Conservation (phyloP, 2,797 vertebrate genomes). For the Paramormyrops hopkinsi region DNA sequence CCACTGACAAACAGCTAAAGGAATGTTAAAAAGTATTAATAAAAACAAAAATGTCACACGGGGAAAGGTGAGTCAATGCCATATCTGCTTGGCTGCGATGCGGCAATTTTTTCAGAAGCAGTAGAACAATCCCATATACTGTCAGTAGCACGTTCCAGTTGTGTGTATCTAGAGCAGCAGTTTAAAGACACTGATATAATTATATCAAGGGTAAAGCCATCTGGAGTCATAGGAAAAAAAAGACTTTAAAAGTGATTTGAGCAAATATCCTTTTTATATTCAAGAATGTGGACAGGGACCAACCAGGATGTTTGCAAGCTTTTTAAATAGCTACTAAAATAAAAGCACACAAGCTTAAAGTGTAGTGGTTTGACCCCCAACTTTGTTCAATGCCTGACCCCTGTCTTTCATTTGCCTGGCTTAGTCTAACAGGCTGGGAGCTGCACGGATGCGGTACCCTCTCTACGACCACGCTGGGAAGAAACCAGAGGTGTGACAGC, state of each 20-base stretch:
- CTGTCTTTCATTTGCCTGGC: not conserved
- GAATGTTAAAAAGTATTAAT: not conserved
- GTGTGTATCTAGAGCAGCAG: not conserved
- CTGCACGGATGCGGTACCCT: not conserved
- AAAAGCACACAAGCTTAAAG: not conserved
- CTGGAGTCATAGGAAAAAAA: not conserved
- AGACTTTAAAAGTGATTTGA: not conserved
- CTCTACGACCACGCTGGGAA: not conserved
- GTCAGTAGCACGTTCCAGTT: not conserved
- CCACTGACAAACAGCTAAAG: not conserved
- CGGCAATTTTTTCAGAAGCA: not conserved
- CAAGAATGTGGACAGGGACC: slow-evolving; percentile 8
- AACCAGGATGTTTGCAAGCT: slow-evolving; percentile 11
- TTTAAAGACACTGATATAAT: not conserved
- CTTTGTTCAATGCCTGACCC: not conserved
- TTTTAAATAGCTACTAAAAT: not conserved
- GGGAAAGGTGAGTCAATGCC: not conserved
- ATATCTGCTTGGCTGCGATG: not conserved
- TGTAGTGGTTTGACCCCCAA: not conserved
- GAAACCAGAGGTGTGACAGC: slow-evolving; percentile 7
- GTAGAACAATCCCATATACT: not conserved
- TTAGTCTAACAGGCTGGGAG: not conserved
- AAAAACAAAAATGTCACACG: not conserved
- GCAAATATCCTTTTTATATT: not conserved
- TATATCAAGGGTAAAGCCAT: not conserved